Evolutionary conservation across 2,113 vertebrate genomes (phyloP), one percentile per base, ranked within the genome.

Genomic region (Zingel zingel): DNA sequence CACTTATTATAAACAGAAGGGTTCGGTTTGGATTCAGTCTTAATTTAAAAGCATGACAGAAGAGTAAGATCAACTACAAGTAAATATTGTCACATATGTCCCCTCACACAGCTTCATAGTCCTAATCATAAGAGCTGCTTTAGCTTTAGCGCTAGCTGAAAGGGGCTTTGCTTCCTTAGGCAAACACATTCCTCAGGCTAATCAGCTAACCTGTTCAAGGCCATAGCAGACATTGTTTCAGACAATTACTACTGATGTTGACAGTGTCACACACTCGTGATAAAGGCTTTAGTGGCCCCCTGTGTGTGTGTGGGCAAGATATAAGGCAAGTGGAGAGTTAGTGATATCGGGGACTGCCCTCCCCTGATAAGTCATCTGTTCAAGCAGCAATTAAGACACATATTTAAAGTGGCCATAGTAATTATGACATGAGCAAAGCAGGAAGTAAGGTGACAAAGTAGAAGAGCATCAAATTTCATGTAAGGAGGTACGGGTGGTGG

Each of bases 131-230:
- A 83, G 77, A 79, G 89, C 89, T 69, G 88, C 79, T 89, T 93
- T 89, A 87, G 87, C 84, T 82, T 86, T 74, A 77, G 88, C 72
- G 16, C 65, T 86, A 70, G 66, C 84, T 63, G 36, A 79, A 84
- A 84, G 82, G 69, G 64, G 84, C 87, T 92, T 93, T 91, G 54
- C 87, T 73, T 89, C 87, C 86, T 86, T 89, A 53, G 87, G 83
- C 87, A 92, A 94, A 93, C 86, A 92, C 93, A 94, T 94, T 94
- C 93, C 92, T 92, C 62, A 23, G 21, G 83, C 80, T 91, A 91
- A 94, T 93, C 91, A 89, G 91, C 77, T 74, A 83, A 85, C 68
- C 68, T 9, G 71, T 70, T 78, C 85, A 91, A 91, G 89, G 91
- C 88, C 85, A 67, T 9, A 70, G 84, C 59, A 80, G 88, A 92